Percentiles rank a stretch among this genome's conserved stretches.
Evolutionary conservation across 1,140 invertebrate species (phyloP).

Genomic region (Halyomorpha halys): DNA sequence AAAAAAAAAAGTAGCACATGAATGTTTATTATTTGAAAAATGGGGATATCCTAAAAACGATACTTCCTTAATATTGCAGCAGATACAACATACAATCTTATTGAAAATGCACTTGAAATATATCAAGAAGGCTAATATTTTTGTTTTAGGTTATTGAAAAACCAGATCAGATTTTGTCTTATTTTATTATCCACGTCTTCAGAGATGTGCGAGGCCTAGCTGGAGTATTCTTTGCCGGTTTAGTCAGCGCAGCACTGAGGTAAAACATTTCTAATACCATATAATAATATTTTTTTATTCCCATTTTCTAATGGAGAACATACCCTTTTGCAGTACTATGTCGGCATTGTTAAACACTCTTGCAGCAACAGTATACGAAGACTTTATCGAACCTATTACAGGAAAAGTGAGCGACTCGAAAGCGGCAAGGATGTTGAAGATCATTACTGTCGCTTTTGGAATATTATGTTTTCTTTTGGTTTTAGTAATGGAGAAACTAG

Average conservation of each 20-base stretch:
- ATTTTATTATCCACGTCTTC: neutral
- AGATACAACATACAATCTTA: too few species aligned
- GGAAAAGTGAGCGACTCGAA: slow-evolving; percentile 47
- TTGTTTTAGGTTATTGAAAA: neutral
- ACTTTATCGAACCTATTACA: slow-evolving; percentile 56
- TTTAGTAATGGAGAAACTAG: slow-evolving; percentile 56
- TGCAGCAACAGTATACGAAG: slow-evolving; percentile 71
- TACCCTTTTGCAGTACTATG: slow-evolving; percentile 50
- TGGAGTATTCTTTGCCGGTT: neutral
- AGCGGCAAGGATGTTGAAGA: slow-evolving; percentile 58
- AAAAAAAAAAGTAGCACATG: too few species aligned
- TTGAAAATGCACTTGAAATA: too few species aligned
- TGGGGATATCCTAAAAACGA: too few species aligned
- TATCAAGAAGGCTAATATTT: neutral
- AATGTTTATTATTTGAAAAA: too few species aligned
- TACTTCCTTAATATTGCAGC: too few species aligned
- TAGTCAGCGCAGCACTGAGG: slow-evolving; percentile 1
- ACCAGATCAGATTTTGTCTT: neutral
- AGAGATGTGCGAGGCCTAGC: neutral
- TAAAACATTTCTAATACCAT: neutral
- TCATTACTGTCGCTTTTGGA: slow-evolving; percentile 51
- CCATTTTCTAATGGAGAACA: neutral
- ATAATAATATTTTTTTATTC: too few species aligned
- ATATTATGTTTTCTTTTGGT: slow-evolving; percentile 50
- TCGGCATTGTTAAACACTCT: slow-evolving; percentile 67